phyloP scores from a whole-genome alignment of 2,113 vertebrate species.

The Merops nubicus region DNA sequence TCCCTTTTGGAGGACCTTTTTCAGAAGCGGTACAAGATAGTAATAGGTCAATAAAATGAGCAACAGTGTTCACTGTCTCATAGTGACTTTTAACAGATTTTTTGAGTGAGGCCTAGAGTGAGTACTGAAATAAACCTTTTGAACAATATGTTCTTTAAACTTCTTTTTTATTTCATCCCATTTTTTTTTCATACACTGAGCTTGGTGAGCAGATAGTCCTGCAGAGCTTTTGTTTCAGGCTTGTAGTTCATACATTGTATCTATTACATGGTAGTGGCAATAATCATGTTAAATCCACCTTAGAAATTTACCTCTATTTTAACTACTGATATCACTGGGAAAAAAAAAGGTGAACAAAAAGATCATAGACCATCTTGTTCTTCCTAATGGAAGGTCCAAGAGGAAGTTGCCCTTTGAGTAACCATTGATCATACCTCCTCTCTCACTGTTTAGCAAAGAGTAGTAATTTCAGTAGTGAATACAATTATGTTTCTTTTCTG shows the following conservation, averaged over 20 bases:
- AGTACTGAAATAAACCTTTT: background rate
- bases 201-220: background rate
- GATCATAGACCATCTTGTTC: background rate
- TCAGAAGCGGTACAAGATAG: background rate
- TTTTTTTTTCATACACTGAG: background rate
- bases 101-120: background rate
- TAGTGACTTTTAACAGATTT: background rate
- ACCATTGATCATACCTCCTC: rapidly evolving
- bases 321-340: background rate
- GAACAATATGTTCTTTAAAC: background rate
- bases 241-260: background rate
- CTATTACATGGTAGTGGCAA: background rate
- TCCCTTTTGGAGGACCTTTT: background rate
- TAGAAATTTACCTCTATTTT: background rate
- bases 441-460: background rate
- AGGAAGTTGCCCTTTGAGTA: background rate
- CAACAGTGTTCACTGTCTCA: background rate
- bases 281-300: background rate
- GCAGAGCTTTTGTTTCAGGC: background rate
- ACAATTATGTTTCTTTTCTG: background rate
- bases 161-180: background rate
- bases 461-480: background rate
- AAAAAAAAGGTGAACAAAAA: background rate
- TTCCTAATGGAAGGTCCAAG: background rate
- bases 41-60: background rate